A percentile compares a stretch with the other conserved stretches of the same genome.
These are phyloP conservation scores for Portunus trituberculatus DNA, from an alignment of 1,140 invertebrate genomes.

Conservation along the genomic window DNA sequence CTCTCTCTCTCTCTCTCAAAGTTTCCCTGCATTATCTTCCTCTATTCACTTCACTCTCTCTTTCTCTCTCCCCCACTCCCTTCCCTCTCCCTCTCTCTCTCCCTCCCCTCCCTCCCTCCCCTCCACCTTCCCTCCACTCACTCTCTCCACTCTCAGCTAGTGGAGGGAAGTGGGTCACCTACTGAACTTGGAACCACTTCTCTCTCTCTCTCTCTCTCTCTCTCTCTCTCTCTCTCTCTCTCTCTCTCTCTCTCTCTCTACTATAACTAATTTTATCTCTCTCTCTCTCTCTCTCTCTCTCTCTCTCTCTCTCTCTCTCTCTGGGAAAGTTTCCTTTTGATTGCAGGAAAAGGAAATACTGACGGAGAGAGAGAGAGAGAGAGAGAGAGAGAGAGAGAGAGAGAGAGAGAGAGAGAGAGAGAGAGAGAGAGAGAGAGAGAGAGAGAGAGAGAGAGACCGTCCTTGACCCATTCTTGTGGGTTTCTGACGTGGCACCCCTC, in stretches of 20 bases:
- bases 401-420: constrained; percentile 20
- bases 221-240: too few relatives aligned
- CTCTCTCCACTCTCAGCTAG: neutral
- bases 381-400: constrained; percentile 20
- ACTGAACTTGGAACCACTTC: too few relatives aligned
- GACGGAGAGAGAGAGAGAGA: neutral
- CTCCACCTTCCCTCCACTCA: neutral
- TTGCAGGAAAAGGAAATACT: neutral
- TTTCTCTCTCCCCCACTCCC: too few relatives aligned
- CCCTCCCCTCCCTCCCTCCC: constrained; percentile 9
- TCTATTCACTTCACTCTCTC: too few relatives aligned
- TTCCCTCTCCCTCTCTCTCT: neutral
- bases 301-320: too few relatives aligned
- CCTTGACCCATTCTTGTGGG: constrained; percentile 42
- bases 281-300: neutral
- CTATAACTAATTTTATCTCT: neutral
- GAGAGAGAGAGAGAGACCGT: neutral
- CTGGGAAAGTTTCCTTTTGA: neutral
- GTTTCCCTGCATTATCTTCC: too few relatives aligned
- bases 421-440: neutral
- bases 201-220: too few relatives aligned
- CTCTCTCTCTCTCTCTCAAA: too few relatives aligned
- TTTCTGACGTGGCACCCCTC: neutral
- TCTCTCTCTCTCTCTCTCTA: constrained; percentile 51
- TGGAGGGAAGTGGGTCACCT: too few relatives aligned